Evolutionary conservation across 2,113 vertebrate genomes (phyloP).

Genomic region (Enhydra lutris): DNA sequence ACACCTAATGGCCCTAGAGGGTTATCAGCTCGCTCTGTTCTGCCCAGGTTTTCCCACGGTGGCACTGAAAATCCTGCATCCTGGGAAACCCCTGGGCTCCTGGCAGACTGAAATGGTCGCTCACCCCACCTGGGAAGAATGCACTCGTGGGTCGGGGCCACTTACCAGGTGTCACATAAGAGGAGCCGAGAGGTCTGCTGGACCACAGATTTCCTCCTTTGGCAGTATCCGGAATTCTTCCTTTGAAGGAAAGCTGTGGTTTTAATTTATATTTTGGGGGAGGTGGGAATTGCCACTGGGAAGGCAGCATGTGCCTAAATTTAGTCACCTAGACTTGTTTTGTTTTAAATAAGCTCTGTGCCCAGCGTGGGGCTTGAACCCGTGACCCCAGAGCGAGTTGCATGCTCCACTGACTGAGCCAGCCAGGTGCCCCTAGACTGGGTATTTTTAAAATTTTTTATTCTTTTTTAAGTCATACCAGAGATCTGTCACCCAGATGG

Average conservation of each 20-base stretch:
- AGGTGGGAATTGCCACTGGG: no score
- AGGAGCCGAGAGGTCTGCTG: background rate
- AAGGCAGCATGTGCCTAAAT: background rate
- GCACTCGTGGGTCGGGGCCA: no score
- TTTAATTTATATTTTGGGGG: background rate
- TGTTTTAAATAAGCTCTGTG: background rate
- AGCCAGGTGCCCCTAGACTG: background rate
- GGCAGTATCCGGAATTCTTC: background rate
- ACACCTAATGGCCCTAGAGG: rapidly evolving
- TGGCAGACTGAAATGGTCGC: no score
- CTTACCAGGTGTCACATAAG: background rate
- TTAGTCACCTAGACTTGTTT: background rate
- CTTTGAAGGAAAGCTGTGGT: background rate
- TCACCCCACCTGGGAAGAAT: background rate
- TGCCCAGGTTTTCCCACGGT: background rate
- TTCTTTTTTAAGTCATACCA: background rate
- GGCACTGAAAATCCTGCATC: background rate
- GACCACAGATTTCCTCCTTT: background rate
- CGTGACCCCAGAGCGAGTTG: background rate
- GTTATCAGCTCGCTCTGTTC: rapidly evolving
- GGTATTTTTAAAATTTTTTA: background rate
- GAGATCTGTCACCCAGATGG: background rate
- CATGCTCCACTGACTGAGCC: background rate
- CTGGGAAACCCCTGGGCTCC: background rate
- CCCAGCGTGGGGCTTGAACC: background rate